These are phyloP conservation scores for Macropus fuliginosus DNA, from an alignment of 2,797 vertebrate genomes.

Conservation along the genomic window DNA sequence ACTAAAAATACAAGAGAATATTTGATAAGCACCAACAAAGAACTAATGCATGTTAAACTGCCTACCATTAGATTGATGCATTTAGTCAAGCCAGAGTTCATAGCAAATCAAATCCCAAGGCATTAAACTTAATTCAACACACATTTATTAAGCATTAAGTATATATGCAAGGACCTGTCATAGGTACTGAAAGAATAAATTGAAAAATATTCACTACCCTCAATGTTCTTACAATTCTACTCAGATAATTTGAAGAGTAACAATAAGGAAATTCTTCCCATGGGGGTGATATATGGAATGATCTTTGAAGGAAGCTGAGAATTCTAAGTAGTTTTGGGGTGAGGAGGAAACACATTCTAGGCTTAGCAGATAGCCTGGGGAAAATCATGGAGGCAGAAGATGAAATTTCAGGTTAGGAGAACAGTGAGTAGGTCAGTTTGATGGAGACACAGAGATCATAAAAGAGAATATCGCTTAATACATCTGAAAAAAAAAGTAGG, in stretches of 20 bases:
- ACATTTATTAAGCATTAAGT: background rate
- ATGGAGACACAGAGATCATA: background rate
- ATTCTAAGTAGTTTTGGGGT: background rate
- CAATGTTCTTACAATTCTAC: background rate
- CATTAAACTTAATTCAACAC: slow-evolving; percentile 13
- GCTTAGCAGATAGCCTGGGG: background rate
- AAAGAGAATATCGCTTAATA: background rate
- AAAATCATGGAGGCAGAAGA: background rate
- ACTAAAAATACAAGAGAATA: background rate
- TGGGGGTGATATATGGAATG: background rate
- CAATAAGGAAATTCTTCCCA: background rate
- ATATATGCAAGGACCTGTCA: background rate
- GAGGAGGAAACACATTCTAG: background rate
- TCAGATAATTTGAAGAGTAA: background rate
- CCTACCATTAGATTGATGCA: background rate
- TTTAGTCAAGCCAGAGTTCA: background rate
- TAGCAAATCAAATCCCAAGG: background rate
- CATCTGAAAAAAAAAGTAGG: background rate
- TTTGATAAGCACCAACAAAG: background rate
- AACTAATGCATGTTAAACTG: background rate
- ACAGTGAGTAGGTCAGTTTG: background rate
- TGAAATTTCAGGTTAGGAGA: background rate
- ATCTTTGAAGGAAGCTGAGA: background rate
- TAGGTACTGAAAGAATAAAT: background rate
- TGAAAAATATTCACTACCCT: background rate